Base-by-base conservation (phyloP, 2,113 vertebrate species). In the Apeltes quadracus region DNA sequence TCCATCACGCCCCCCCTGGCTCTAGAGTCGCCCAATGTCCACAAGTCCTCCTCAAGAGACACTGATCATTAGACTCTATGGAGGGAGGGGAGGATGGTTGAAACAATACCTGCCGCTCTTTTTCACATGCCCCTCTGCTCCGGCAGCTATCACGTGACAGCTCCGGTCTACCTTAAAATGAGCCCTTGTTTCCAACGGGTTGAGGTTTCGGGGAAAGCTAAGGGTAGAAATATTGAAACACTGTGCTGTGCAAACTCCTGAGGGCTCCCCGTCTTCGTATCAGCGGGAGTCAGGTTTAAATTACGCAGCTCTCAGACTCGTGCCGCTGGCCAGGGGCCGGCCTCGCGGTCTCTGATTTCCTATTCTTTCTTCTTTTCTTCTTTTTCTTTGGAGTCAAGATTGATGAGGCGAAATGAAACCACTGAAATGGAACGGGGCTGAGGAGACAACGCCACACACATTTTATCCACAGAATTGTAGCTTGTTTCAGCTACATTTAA, bases 131-230 rank as follows among this genome's bases (percentile, higher is more conserved):
- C 65, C 74, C 55, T 74, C 57, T 81, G 46, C 41, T 76, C 69
- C 74, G 9, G 71, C 61, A 74, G 78, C 65, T 82, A 88, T 90
- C 86, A 90, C 86, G 87, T 91, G 90, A 89, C 84, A 69, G 67
- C 61, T 84, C 66, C 62, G 55, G 64, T 73, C 82, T 51, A 76
- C 56, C 78, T 85, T 83, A 63, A 83, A 88, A 80, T 22, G 38
- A 81, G 75, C 61, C 44, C 69, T 71, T 77, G 77, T 84, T 86
- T 90, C 82, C 72, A 79, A 83, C 83, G 82, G 70, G 83, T 90
- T 75, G 62, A 50, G 73, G 72, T 69, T 51, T 70, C 39, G 84
- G 72, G 72, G n/a, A n/a, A 72, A 87, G 69, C 79, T 78, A 67
- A 86, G 84, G 59, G 83, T 73, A 82, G 63, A 83, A 78, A 84